phyloP scores from a whole-genome alignment of 2,113 vertebrate species.

The Aegotheles bennettii region DNA sequence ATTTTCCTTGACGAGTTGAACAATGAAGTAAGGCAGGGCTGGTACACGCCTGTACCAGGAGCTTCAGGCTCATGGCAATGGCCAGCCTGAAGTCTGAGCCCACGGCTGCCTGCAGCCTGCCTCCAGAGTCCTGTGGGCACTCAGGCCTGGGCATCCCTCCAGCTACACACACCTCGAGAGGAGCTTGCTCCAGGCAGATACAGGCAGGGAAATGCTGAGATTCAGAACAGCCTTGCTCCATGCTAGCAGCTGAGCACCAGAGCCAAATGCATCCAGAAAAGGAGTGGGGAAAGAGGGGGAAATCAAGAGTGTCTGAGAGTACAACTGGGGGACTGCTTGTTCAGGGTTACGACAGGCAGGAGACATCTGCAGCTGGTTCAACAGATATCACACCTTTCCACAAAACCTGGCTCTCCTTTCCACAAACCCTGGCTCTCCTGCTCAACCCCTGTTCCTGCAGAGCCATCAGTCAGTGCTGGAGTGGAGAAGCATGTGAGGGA shows the following conservation, averaged over 20 bases:
- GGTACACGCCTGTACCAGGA: fast-evolving
- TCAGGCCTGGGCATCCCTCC: neutral
- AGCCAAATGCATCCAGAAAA: neutral
- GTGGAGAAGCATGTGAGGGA: fast-evolving
- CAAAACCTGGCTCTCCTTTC: neutral
- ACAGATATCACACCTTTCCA: neutral
- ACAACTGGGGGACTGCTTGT: neutral
- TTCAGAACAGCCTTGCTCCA: neutral
- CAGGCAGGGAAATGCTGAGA: neutral
- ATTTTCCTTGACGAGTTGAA: neutral
- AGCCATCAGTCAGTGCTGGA: neutral
- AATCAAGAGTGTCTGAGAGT: neutral
- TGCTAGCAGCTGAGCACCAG: neutral
- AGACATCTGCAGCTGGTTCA: neutral
- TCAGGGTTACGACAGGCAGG: neutral
- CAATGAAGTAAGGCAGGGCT: neutral
- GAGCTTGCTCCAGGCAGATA: neutral
- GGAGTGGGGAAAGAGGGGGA: neutral
- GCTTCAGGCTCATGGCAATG: neutral
- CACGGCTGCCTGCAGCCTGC: neutral
- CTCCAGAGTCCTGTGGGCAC: neutral
- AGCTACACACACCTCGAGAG: neutral
- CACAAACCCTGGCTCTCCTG: too few relatives aligned
- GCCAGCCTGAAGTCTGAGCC: neutral
- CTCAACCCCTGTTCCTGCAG: neutral